A percentile compares a stretch with the other conserved stretches of the same genome.
Evolutionary conservation across 2,888 invertebrate species (phyloP).

Genomic region (Shargacucullia verbasci): DNA sequence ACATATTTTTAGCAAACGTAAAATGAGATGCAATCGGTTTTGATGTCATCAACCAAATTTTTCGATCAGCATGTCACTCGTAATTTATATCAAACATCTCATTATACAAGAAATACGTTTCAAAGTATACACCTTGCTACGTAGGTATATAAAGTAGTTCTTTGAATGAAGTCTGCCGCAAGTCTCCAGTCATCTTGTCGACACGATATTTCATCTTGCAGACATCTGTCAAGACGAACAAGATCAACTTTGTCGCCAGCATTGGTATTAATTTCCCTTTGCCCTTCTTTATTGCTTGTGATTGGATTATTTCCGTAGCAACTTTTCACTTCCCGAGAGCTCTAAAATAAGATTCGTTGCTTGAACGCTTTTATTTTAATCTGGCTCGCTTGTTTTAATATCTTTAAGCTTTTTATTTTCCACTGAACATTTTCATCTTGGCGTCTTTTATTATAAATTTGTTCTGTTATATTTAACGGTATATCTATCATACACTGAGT

Average conservation of each 20-base stretch:
- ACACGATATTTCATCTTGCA: constrained; percentile 78
- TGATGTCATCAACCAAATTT: constrained; percentile 26
- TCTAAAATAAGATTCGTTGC: constrained; percentile 73
- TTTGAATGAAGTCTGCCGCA: constrained; percentile 59
- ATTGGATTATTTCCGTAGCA: constrained; percentile 84
- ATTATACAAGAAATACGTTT: constrained; percentile 31
- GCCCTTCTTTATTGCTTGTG: constrained; percentile 79
- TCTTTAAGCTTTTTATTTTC: constrained; percentile 53
- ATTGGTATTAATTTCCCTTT: constrained; percentile 82
- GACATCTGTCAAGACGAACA: constrained; percentile 81
- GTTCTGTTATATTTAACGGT: constrained; percentile 18
- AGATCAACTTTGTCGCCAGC: constrained; percentile 80
- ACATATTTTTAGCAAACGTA: too few relatives aligned
- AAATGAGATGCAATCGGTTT: constrained; percentile 25
- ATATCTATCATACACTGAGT: constrained; percentile 42
- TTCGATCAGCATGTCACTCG: constrained; percentile 29
- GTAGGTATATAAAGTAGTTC: constrained; percentile 50
- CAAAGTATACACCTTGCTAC: constrained; percentile 33
- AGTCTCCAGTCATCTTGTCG: constrained; percentile 61
- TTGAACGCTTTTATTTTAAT: constrained; percentile 66
- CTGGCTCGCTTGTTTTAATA: constrained; percentile 61
- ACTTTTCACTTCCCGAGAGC: constrained; percentile 72
- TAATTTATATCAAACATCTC: constrained; percentile 45
- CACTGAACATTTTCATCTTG: constrained; percentile 46
- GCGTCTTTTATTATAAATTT: constrained; percentile 49